These are phyloP conservation scores for Pelodiscus sinensis DNA, from an alignment of 2,113 vertebrate species.

Conservation along the genomic window DNA sequence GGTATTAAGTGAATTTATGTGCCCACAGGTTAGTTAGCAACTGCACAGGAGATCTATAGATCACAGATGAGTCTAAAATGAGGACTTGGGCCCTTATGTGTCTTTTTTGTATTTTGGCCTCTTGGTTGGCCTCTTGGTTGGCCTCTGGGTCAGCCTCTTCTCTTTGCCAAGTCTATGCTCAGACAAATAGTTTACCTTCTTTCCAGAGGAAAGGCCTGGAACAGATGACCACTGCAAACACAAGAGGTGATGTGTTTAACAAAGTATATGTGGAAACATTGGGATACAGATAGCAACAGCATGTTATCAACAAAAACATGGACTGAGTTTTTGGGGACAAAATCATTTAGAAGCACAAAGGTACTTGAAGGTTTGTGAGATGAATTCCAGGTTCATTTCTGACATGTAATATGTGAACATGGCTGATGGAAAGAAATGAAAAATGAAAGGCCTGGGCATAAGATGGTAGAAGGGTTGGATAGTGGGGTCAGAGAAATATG, in stretches of 20 bases:
- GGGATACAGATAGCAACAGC: neutral
- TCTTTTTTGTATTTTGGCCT: neutral
- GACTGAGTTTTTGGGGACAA: neutral
- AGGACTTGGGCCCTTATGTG: neutral
- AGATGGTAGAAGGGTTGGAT: neutral
- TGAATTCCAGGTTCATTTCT: neutral
- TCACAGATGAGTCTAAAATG: neutral
- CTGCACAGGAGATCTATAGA: neutral
- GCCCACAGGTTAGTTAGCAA: neutral
- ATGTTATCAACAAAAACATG: neutral
- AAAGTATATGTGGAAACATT: neutral
- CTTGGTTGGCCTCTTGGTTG: neutral
- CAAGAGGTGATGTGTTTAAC: neutral
- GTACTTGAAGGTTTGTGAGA: neutral
- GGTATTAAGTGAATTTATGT: neutral
- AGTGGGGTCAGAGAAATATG: neutral
- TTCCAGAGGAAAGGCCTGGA: neutral
- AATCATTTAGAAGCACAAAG: neutral
- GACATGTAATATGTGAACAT: neutral
- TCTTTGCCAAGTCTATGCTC: neutral
- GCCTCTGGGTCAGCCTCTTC: neutral
- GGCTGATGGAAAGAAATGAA: neutral
- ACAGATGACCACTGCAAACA: neutral
- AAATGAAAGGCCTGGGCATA: neutral
- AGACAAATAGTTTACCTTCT: neutral